These are phyloP conservation scores for Lagria hirta DNA, from an alignment of 2,888 invertebrate species.

Conservation along the genomic window DNA sequence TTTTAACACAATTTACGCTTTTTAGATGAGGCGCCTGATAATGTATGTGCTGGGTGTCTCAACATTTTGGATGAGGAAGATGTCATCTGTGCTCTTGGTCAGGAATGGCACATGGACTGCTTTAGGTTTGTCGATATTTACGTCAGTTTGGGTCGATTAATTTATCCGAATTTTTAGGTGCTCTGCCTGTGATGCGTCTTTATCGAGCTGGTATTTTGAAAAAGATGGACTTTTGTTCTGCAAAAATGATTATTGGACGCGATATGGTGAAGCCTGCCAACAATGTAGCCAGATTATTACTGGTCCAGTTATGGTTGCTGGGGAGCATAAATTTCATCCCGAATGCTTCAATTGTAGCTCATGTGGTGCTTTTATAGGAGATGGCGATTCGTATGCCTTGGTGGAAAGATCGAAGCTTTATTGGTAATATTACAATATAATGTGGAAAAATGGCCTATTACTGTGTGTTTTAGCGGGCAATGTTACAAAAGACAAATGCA, in stretches of 20 bases:
- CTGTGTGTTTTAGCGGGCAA: constrained; percentile 63
- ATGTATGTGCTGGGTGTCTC: constrained; percentile 71
- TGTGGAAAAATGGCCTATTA: too few relatives aligned
- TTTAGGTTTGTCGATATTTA: constrained; percentile 64
- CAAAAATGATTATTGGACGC: constrained; percentile 83
- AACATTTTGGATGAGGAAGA: constrained; percentile 75
- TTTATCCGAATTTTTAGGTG: too few relatives aligned
- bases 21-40: constrained; percentile 36
- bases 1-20: too few relatives aligned
- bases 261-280: constrained; percentile 87
- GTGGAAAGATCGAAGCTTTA: constrained; percentile 88
- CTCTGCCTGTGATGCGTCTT: constrained; percentile 81
- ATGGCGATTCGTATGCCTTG: constrained; percentile 88
- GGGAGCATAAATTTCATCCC: constrained; percentile 93
- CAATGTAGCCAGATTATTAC: constrained; percentile 80
- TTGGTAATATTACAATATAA: constrained; percentile 62
- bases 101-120: constrained; percentile 88
- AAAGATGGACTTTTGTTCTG: constrained; percentile 88
- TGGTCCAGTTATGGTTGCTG: constrained; percentile 93
- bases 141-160: constrained; percentile 2
- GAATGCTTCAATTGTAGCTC: constrained; percentile 89
- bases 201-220: constrained; percentile 92
- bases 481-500: constrained; percentile 77
- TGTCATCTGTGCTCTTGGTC: constrained; percentile 77
- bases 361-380: constrained; percentile 83